A percentile compares a stretch with the other conserved stretches of the same genome.
These are phyloP conservation scores for Cyclura pinguis DNA, from an alignment of 2,797 vertebrate species.

Conservation along the genomic window DNA sequence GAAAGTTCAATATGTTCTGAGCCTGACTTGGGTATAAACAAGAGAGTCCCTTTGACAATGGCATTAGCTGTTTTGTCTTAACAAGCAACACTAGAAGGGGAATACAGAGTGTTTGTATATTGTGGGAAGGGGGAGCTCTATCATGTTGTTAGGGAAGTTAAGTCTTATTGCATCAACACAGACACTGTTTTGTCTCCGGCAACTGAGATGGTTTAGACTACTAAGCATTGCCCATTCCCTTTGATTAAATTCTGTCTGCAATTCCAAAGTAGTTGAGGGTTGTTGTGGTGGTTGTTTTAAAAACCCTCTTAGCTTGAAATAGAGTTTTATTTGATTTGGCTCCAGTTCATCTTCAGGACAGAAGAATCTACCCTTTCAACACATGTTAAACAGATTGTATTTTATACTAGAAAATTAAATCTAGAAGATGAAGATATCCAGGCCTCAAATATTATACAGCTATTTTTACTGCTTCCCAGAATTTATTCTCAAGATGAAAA, in stretches of 20 bases:
- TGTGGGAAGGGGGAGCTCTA: constrained; percentile 19
- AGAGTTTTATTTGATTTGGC: constrained; percentile 40
- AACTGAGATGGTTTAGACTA: accelerated
- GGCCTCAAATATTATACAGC: constrained; percentile 38
- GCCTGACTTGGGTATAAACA: constrained; percentile 24
- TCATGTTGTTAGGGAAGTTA: constrained; percentile 21
- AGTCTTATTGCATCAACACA: not conserved
- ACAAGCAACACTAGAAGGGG: constrained; percentile 7
- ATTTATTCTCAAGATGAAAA: constrained; percentile 24
- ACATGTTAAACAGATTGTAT: constrained; percentile 53
- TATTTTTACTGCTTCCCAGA: constrained; percentile 13
- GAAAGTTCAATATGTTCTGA: constrained; percentile 39
- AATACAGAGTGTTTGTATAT: accelerated
- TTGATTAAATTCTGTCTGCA: constrained; percentile 29
- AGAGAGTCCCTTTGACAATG: constrained; percentile 18
- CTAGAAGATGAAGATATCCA: constrained; percentile 49
- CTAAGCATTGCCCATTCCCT: not conserved
- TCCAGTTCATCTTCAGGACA: constrained; percentile 48
- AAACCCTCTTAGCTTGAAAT: constrained; percentile 56
- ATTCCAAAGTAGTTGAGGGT: not conserved
- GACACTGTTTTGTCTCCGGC: accelerated
- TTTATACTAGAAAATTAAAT: constrained; percentile 69
- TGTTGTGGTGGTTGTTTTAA: constrained; percentile 49
- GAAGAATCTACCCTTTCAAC: constrained; percentile 59
- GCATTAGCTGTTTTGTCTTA: constrained; percentile 51